Evolutionary conservation across 2,113 vertebrate species (phyloP), one percentile per base, ranked within the genome.

Genomic region (Nyctibius bracteatus): DNA sequence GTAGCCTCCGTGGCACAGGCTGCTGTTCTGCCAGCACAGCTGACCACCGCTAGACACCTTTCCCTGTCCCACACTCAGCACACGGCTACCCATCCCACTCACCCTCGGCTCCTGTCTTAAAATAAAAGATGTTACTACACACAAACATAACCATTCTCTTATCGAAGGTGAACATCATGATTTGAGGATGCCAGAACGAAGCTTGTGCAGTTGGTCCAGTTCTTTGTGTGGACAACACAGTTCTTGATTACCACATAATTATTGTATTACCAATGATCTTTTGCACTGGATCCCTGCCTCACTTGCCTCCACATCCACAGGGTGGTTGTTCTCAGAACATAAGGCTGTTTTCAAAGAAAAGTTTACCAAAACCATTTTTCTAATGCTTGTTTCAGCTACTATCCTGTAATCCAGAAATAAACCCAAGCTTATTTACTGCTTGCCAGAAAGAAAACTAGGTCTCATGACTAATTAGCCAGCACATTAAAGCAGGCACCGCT

Each of bases 1-100:
- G 13, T 9, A 75, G 65, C 7, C 52, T 39, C 30, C 0, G 0
- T 7, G 22, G 39, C 28, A 47, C 0, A 5, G 49, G 21, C 4
- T 41, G 28, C 20, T 71, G 51, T 17, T 81, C 43, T 39, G 33
- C 24, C 81, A 82, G 21, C 35, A 59, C 1, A 88, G 27, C 13
- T 65, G 43, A 17, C 61, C 47, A 37, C 12, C 35, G 39, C 24
- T 7, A 25, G 14, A 25, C 12, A 14, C 12, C 14, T 6, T 24
- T 35, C 43, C 33, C 35, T 39, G 37, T 33, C 23, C 83, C 37
- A 39, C 3, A 1, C 21, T 39, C 59, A 57, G 59, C 37, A 62
- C 28, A 43, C 39, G 44, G 44, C 44, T 55, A 6, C 27, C 27
- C 59, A 81, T 17, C 51, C n/a, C 55, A 6, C 46, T 52, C 19